A percentile compares a stretch with the other conserved stretches of the same genome.
Conservation (phyloP, 2,888 invertebrate genomes). For the Eupithecia subfuscata region DNA sequence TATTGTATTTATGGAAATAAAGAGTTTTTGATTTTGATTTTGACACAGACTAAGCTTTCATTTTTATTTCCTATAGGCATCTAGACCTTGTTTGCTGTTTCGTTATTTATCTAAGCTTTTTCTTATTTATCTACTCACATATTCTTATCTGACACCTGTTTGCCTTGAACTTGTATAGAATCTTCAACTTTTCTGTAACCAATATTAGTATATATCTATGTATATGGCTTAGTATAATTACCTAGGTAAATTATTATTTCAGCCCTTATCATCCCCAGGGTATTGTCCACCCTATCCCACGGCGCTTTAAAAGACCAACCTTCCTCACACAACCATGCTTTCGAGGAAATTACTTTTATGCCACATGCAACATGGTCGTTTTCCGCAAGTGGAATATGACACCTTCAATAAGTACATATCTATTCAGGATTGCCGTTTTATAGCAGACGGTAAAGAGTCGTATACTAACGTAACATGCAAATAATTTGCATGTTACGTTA, state of each 20-base stretch:
- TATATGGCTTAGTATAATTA: too few species aligned
- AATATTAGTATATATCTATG: too few species aligned
- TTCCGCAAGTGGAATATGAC: slow-evolving; percentile 1
- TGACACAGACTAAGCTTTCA: too few species aligned
- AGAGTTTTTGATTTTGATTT: too few species aligned
- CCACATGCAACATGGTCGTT: background rate
- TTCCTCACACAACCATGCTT: background rate
- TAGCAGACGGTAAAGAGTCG: slow-evolving; percentile 8
- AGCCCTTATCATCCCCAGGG: background rate
- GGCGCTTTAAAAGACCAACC: background rate
- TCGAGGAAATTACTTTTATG: background rate
- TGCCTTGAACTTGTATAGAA: too few species aligned
- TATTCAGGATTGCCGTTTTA: slow-evolving; percentile 6
- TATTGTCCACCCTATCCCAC: background rate
- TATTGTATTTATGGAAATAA: too few species aligned
- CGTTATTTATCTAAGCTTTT: too few species aligned
- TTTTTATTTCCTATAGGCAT: background rate
- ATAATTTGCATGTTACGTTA: background rate
- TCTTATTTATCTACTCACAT: too few species aligned
- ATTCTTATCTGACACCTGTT: too few species aligned
- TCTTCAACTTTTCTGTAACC: too few species aligned
- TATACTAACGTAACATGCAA: slow-evolving; percentile 18
- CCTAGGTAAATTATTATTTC: background rate
- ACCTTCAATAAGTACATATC: slow-evolving; percentile 6
- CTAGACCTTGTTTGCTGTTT: background rate